Conservation (phyloP, 1,140 invertebrate species). For the Calliphora vicina region DNA sequence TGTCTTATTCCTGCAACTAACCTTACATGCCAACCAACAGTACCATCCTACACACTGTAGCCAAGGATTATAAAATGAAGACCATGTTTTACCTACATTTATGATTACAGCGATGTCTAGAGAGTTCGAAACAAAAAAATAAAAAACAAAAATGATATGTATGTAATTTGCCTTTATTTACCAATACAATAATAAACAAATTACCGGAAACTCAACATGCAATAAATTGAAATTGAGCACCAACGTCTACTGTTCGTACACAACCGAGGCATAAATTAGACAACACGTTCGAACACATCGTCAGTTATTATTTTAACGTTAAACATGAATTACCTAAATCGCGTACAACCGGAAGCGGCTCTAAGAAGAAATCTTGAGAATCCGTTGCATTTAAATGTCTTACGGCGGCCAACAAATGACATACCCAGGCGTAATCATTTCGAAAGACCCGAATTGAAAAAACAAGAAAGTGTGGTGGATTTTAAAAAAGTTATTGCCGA, state of each 20-base stretch:
- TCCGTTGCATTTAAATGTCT: not conserved
- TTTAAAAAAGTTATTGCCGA: conserved; percentile 3
- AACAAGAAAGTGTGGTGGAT: not conserved
- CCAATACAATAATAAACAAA: not conserved
- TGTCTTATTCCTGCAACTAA: too few species aligned
- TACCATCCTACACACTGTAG: too few species aligned
- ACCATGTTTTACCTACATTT: not conserved
- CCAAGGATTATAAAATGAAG: not conserved
- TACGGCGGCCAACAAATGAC: not conserved
- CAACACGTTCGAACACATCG: not conserved
- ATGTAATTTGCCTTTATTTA: not conserved
- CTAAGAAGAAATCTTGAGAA: not conserved
- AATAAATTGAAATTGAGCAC: not conserved
- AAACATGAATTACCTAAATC: not conserved
- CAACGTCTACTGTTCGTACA: not conserved
- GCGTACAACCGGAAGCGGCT: not conserved
- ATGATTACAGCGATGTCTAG: not conserved
- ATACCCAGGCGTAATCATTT: not conserved
- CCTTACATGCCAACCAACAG: too few species aligned
- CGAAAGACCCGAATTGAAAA: not conserved
- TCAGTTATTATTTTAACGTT: not conserved
- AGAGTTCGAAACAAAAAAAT: not conserved
- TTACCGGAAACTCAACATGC: not conserved
- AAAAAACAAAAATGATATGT: not conserved
- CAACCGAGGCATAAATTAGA: not conserved